A percentile compares a stretch with the other conserved stretches of the same genome.
These are phyloP conservation scores for Holotrichia oblita DNA, from an alignment of 1,140 invertebrate genomes.

Conservation along the genomic window DNA sequence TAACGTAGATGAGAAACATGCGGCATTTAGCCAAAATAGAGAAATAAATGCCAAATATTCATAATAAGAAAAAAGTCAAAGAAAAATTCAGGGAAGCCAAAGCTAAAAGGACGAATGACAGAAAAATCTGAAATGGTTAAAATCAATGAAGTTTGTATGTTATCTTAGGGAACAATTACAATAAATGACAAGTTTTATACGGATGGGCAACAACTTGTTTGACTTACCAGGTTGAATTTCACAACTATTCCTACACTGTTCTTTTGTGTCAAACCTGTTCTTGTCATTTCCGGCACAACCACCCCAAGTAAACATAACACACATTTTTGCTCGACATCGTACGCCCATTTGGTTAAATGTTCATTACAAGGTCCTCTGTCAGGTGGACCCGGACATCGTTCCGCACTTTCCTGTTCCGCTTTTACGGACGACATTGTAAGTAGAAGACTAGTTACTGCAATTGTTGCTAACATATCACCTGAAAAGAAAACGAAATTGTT, in stretches of 20 bases:
- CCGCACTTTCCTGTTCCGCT: conserved; percentile 30
- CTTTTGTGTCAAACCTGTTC: conserved; percentile 79
- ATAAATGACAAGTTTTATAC: no score
- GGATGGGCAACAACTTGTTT: neutral
- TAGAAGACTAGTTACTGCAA: conserved; percentile 24
- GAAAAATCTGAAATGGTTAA: no score
- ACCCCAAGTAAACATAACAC: conserved; percentile 78
- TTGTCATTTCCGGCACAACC: conserved; percentile 80
- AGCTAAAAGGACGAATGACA: no score
- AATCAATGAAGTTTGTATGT: no score
- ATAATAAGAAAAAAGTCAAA: no score
- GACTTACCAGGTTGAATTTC: conserved; percentile 62
- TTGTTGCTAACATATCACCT: conserved; percentile 10
- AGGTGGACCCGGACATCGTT: conserved; percentile 58
- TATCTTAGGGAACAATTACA: no score
- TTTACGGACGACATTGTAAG: conserved; percentile 24
- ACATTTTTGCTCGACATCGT: conserved; percentile 72
- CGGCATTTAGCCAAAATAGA: no score
- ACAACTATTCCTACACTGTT: conserved; percentile 75
- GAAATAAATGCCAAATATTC: no score
- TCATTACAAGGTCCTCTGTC: conserved; percentile 74
- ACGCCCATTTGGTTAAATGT: conserved; percentile 76
- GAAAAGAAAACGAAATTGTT: neutral
- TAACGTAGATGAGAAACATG: no score
- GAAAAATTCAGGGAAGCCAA: no score